Evolutionary conservation across 2,113 vertebrate species (phyloP), one percentile per base, ranked within the genome.

Genomic region (Sardina pilchardus): DNA sequence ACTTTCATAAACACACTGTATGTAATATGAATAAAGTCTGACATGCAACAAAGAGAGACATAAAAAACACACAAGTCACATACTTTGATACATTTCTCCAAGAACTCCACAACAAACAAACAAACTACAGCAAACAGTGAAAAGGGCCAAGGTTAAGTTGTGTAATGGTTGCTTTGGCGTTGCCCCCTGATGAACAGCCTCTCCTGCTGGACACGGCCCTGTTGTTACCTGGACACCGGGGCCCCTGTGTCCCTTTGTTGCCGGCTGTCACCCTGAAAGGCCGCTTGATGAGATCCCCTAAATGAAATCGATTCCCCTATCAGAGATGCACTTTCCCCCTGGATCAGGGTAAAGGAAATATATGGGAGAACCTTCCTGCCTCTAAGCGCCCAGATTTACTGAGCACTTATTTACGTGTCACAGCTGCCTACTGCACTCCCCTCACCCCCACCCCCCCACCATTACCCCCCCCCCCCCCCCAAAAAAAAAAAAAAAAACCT

Each of bases 281-380:
- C 82, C 43, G 8, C 48, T 83, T 92, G 90, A 93, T 89, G 91
- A 92, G 82, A 88, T 85, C 83, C 91, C 85, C 71, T 92, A 90
- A 93, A 94, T 91, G 75, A 93, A 93, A 94, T 94, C 86, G 87
- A 93, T 93, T 91, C 88, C 1, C 34, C 88, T 83, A 87, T 93
- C 91, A 85, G 17, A 6, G 85, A 91, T 85, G 84, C 87, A 87
- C 85, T 78, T 89, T 88, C 84, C 85, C 6, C 86, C 53, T n/a
- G 83, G 84, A 88, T 92, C 81, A 50, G 82, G 42, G 84, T 48
- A 24, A 59, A 78, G 88, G 88, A 82, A 53, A 90, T 92, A 90
- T 90, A 91, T 88, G 75, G 43, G 21, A 21, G 86, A 89, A 88
- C 87, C 42, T 91, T 89, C 83, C 84, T 81, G 43, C 88, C 82